phyloP scores from a whole-genome alignment of 2,113 vertebrate genomes.

The Donacobius atricapilla region DNA sequence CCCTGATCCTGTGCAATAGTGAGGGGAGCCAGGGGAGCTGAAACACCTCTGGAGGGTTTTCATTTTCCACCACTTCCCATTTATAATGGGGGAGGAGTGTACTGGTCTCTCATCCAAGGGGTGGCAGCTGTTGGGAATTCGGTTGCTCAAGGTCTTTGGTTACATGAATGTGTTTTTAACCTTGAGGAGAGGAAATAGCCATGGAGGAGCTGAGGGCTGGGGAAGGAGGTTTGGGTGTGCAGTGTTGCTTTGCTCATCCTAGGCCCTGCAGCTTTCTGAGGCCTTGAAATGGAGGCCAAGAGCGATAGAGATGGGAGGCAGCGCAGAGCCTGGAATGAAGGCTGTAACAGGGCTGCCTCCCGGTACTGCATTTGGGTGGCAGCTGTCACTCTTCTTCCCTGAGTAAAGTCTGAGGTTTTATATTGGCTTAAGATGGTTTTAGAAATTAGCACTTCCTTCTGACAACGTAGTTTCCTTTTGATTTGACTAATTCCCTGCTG shows the following conservation, averaged over 20 bases:
- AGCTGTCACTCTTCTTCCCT: neutral
- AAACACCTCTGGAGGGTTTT: neutral
- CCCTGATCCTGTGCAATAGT: neutral
- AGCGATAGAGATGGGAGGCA: neutral
- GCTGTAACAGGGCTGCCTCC: neutral
- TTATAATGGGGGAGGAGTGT: neutral
- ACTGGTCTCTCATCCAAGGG: neutral
- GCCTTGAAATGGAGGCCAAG: conserved; percentile 36
- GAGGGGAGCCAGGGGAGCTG: neutral
- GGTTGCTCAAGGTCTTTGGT: neutral
- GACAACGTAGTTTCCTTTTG: neutral
- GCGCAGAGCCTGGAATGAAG: neutral
- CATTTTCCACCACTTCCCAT: neutral
- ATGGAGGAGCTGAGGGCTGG: neutral
- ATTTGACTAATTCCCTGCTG: neutral
- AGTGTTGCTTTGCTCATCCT: neutral
- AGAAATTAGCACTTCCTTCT: neutral
- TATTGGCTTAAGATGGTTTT: neutral
- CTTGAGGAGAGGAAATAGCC: neutral
- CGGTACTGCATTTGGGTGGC: neutral
- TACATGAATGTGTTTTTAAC: neutral
- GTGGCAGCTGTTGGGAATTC: neutral
- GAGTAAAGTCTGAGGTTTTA: neutral
- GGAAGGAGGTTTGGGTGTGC: neutral
- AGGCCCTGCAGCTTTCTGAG: neutral